Evolutionary conservation across 2,113 vertebrate species (phyloP).

Genomic region (Ammodytes dubius): DNA sequence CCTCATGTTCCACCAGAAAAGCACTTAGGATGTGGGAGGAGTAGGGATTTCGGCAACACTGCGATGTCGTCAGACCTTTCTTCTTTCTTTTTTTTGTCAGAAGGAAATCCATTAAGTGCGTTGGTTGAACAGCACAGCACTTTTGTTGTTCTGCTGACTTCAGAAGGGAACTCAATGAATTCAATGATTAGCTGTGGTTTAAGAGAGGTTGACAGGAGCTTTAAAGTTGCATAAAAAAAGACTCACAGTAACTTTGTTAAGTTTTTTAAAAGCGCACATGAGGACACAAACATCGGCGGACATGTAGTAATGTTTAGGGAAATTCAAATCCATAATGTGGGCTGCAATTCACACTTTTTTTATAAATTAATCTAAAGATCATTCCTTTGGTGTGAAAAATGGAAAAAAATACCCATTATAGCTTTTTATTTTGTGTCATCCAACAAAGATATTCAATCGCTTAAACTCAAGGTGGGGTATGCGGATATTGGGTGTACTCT

Average conservation of each 20-base stretch:
- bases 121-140: conserved; percentile 71
- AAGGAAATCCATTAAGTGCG: conserved; percentile 72
- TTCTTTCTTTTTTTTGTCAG: conserved; percentile 26
- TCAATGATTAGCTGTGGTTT: conserved; percentile 62
- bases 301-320: not conserved
- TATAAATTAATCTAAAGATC: not conserved
- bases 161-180: conserved; percentile 55
- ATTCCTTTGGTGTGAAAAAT: not conserved
- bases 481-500: not conserved
- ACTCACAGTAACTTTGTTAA: not conserved
- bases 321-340: not conserved
- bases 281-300: not conserved
- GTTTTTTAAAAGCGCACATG: conserved; percentile 19
- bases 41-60: conserved; percentile 44
- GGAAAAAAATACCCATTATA: not conserved
- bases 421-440: not conserved
- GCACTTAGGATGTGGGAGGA: conserved; percentile 71
- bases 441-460: not conserved
- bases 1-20: conserved; percentile 64
- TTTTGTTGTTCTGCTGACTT: conserved; percentile 73
- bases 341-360: not conserved
- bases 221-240: conserved; percentile 36
- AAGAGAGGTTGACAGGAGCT: conserved; percentile 53
- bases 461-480: not conserved
- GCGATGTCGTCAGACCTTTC: conserved; percentile 48